Percentiles rank a stretch among this genome's conserved stretches.
Evolutionary conservation across 1,140 invertebrate species (phyloP).

Genomic region (Cryptotermes secundus): DNA sequence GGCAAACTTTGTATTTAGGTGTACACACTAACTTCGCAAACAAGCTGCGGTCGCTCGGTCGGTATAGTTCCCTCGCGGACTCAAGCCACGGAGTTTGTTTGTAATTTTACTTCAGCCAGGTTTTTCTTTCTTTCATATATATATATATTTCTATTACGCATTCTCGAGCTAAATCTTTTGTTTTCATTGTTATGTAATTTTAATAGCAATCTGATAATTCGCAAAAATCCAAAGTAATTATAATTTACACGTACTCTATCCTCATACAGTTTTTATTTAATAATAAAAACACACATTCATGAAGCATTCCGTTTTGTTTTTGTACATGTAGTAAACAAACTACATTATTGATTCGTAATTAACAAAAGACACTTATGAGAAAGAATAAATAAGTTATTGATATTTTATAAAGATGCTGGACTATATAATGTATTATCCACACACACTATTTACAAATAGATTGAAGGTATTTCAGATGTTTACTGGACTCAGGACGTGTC

Average conservation of each 20-base stretch:
- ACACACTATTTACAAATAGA: slow-evolving; percentile 11
- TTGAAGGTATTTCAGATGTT: neutral
- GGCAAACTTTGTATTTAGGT: no score
- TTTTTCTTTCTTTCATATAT: neutral
- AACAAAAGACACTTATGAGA: slow-evolving; percentile 1
- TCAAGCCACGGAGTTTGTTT: no score
- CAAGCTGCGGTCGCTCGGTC: no score
- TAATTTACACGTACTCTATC: slow-evolving; percentile 8
- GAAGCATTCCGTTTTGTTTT: neutral
- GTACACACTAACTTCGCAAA: no score
- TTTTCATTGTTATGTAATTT: slow-evolving; percentile 15
- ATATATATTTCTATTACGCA: neutral
- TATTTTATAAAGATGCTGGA: neutral
- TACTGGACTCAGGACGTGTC: neutral
- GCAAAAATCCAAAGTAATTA: slow-evolving; percentile 5
- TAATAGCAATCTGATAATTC: neutral
- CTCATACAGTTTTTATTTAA: slow-evolving; percentile 18
- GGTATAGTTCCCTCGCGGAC: no score
- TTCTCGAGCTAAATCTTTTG: neutral
- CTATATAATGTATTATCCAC: slow-evolving; percentile 4
- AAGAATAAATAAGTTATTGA: slow-evolving; percentile 4
- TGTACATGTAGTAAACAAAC: neutral
- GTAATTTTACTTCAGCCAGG: neutral
- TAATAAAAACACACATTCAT: slow-evolving; percentile 14
- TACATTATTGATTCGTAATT: slow-evolving; percentile 2